These are phyloP conservation scores for Polia nebulosa DNA, from an alignment of 2,888 invertebrate genomes.

Conservation along the genomic window DNA sequence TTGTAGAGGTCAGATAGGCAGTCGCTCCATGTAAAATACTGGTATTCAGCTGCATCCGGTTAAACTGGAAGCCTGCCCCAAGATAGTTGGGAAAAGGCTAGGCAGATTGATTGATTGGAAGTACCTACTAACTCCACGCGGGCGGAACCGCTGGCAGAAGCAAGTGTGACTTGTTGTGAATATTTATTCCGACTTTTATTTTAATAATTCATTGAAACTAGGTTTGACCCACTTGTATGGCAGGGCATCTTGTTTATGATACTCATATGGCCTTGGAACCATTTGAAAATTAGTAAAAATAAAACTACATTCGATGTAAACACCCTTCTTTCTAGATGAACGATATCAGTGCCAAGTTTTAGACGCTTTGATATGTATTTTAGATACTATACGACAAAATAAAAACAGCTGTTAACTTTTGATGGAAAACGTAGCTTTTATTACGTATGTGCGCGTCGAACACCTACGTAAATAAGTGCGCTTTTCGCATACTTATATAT, in stretches of 20 bases:
- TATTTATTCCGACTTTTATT: neutral
- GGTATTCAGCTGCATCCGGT: too few species aligned
- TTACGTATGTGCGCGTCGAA: conserved; percentile 2
- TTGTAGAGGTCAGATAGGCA: too few species aligned
- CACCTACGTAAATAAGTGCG: conserved; percentile 8
- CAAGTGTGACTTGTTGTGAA: neutral
- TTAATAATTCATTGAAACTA: conserved; percentile 30
- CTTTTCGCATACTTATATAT: neutral
- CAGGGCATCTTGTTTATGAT: conserved; percentile 46
- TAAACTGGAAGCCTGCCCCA: too few species aligned
- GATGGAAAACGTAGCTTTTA: conserved; percentile 30
- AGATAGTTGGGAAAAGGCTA: too few species aligned
- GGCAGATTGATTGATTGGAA: too few species aligned
- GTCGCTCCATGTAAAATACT: too few species aligned
- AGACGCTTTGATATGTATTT: conserved; percentile 55
- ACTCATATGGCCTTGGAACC: conserved; percentile 50
- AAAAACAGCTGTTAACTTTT: conserved; percentile 53
- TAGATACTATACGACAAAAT: conserved; percentile 54
- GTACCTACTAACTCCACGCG: neutral
- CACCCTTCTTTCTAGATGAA: conserved; percentile 42
- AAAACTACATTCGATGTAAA: conserved; percentile 51
- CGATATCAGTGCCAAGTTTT: conserved; percentile 56
- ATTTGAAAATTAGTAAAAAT: conserved; percentile 60
- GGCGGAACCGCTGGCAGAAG: neutral
- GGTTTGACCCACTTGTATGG: conserved; percentile 51